Base-by-base conservation (phyloP, 2,888 invertebrate species). In the Pseudococcus jackbeardsleyi region DNA sequence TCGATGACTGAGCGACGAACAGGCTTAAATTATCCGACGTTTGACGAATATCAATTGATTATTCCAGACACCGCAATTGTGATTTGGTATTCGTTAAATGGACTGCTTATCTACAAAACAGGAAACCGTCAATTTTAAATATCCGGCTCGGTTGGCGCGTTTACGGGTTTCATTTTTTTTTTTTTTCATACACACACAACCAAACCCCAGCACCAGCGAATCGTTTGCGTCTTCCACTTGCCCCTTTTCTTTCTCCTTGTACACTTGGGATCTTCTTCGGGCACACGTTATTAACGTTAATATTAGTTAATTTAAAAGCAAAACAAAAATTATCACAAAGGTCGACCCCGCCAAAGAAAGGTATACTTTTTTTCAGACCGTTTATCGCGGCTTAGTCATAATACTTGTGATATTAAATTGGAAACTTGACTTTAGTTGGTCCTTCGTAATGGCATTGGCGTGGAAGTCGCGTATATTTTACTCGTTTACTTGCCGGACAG, bases 71-170 rank as follows among this genome's bases (percentile, higher is more conserved):
- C n/a, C 33, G 11, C 48, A 50, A 33, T 72, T 72, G 33, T 26
- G 33, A 72, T 72, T 72, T 72, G 33, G 72, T 72, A 72, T 72
- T 72, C 72, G 72, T 72, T 64, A 72, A 72, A 33, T 22, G 72
- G 22, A 72, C 26, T 22, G 72, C 33, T 72, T 72, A 72, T 72
- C 26, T 72, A 72, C 8, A 72, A 64, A 72, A 72, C 72, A 72
- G 72, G 72, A 72, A 72, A 33, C 72, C 33, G 72, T 72, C 72
- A 72, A 72, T 72, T 72, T 72, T 50, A 50, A 72, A 72, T 72
- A 72, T 72, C 72, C 72, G 72, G 72, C 33, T 64, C 19, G 7
- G 64, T 64, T 64, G 64, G 19, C 64, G 64, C 64, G 64, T 50
- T 50, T 12, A 50, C 48, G 48, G 15, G 12, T n/a, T 59, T n/a